These are phyloP conservation scores for Phytoseiulus persimilis DNA, from an alignment of 2,888 invertebrate genomes.

Conservation along the genomic window DNA sequence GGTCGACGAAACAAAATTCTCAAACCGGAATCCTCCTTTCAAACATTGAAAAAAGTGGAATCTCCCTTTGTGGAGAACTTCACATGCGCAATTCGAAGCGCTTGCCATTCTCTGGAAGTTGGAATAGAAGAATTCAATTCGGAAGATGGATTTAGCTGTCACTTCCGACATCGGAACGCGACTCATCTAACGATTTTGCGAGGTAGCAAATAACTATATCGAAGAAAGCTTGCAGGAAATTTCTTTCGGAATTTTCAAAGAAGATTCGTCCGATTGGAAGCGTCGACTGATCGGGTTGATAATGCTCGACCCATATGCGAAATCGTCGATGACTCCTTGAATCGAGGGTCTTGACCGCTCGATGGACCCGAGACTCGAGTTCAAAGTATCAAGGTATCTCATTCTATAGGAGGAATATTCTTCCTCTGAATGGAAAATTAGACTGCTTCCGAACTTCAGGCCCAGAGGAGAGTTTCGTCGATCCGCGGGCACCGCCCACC, in stretches of 20 bases:
- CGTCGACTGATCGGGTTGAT: neutral
- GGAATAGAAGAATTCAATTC: neutral
- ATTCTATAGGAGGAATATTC: too few relatives aligned
- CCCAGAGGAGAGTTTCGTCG: too few relatives aligned
- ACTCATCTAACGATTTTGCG: neutral
- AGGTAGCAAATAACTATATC: neutral
- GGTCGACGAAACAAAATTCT: neutral
- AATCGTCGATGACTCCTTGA: neutral
- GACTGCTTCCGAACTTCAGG: too few relatives aligned
- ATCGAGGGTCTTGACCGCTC: neutral
- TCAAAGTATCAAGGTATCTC: too few relatives aligned
- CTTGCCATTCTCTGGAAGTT: neutral
- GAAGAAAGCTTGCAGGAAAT: neutral
- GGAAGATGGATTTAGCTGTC: neutral
- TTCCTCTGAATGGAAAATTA: too few relatives aligned
- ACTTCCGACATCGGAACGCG: neutral
- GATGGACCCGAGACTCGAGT: neutral
- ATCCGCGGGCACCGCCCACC: too few relatives aligned
- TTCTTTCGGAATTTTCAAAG: neutral
- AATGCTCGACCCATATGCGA: neutral
- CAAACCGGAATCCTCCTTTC: neutral
- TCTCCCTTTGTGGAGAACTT: neutral
- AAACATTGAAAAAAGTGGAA: neutral
- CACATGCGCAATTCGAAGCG: neutral
- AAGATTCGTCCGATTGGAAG: neutral